A percentile compares a stretch with the other conserved stretches of the same genome.
Conservation (phyloP, 2,797 vertebrate species). For the Propithecus perrieri region DNA sequence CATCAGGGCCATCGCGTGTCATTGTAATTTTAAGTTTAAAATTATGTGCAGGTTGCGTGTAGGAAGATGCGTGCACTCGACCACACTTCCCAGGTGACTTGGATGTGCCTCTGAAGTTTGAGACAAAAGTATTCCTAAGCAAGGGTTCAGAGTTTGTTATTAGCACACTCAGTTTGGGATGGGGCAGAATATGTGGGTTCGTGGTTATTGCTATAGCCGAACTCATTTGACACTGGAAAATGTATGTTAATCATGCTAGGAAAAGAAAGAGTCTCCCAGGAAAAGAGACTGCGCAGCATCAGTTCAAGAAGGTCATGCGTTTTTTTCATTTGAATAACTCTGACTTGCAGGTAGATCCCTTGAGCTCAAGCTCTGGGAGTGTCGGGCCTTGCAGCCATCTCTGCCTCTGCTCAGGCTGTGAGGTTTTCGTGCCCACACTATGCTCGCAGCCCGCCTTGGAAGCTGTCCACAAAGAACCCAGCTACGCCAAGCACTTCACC, state of each 20-base stretch:
- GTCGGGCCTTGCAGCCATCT: accelerated
- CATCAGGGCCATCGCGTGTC: not conserved
- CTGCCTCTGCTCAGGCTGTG: not conserved
- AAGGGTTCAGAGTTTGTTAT: not conserved
- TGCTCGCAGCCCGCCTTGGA: no score
- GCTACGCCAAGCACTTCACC: accelerated
- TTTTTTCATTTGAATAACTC: not conserved
- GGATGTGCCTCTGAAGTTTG: not conserved
- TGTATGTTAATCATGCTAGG: not conserved
- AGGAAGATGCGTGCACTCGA: not conserved
- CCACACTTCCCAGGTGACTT: not conserved
- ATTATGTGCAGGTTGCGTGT: no score
- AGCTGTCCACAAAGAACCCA: not conserved
- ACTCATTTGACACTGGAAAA: not conserved
- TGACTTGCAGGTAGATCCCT: accelerated
- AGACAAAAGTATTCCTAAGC: not conserved
- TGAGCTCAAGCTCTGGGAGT: no score
- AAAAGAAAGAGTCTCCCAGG: not conserved
- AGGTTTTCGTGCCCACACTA: accelerated
- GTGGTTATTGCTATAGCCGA: not conserved
- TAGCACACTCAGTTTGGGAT: not conserved
- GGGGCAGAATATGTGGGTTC: not conserved
- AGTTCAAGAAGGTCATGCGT: not conserved
- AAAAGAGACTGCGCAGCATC: not conserved
- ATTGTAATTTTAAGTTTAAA: not conserved